A percentile compares a stretch with the other conserved stretches of the same genome.
Conservation (phyloP, 2,797 vertebrate species). For the Macropus fuliginosus region DNA sequence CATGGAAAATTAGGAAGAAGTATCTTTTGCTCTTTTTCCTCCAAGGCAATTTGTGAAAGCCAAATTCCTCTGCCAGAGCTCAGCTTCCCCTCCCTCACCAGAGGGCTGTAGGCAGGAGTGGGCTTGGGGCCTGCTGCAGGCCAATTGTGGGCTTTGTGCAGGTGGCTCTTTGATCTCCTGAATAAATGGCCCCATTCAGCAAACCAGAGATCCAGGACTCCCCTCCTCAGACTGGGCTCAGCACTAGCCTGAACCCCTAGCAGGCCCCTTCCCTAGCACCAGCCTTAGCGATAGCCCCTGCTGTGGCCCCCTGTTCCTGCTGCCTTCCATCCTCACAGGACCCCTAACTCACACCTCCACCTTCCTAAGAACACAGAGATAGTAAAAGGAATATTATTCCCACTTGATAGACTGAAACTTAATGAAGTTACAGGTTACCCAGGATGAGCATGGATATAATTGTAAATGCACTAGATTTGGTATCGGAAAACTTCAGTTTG, state of each 20-base stretch:
- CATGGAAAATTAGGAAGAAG: not conserved
- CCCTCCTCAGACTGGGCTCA: slow-evolving; percentile 53
- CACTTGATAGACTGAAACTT: not conserved
- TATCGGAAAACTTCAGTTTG: not conserved
- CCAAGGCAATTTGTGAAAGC: slow-evolving; percentile 4
- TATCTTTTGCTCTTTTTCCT: slow-evolving; percentile 1
- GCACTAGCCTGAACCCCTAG: slow-evolving; percentile 47
- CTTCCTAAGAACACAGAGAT: not conserved
- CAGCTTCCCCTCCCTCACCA: not conserved
- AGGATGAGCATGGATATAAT: not conserved
- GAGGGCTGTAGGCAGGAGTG: slow-evolving; percentile 16
- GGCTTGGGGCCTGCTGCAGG: slow-evolving; percentile 68
- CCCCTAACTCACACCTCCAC: not conserved
- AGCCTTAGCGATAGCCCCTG: not conserved
- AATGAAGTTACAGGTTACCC: not conserved
- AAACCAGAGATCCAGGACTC: not conserved
- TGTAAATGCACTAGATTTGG: not conserved
- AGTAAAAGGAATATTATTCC: not conserved
- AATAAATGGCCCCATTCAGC: slow-evolving; percentile 75
- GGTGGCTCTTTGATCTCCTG: slow-evolving; percentile 78
- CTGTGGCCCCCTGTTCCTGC: not conserved
- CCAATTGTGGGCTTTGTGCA: slow-evolving; percentile 50
- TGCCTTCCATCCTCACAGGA: not conserved
- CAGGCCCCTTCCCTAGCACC: not conserved
- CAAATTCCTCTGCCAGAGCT: not conserved